Conservation (phyloP, 2,113 vertebrate species). For the Rhinopomastus cyanomelas region DNA sequence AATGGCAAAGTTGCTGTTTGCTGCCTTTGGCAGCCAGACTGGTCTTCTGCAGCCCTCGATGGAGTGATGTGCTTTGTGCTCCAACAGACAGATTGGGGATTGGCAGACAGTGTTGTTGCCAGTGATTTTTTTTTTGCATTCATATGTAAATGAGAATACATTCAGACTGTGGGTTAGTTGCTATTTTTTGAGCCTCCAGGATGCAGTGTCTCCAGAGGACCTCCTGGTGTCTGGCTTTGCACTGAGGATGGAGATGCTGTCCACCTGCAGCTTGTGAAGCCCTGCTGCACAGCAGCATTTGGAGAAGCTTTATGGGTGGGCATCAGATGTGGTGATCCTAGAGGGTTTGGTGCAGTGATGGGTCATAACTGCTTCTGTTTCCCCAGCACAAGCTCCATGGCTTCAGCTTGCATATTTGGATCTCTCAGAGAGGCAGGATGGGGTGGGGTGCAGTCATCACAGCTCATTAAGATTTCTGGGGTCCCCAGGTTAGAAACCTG, state of each 20-base stretch:
- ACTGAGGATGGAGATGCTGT: not conserved
- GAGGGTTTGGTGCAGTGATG: not conserved
- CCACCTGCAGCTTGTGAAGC: not conserved
- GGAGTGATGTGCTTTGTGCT: not conserved
- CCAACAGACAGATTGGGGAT: not conserved
- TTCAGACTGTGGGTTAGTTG: not conserved
- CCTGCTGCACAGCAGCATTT: not conserved
- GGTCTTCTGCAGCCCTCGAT: not conserved
- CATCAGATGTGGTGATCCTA: not conserved
- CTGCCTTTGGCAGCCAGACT: not conserved
- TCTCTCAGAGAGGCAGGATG: accelerated
- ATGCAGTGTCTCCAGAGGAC: not conserved
- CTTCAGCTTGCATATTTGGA: not conserved
- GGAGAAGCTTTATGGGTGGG: not conserved
- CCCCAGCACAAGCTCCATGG: accelerated
- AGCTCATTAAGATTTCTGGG: too few relatives aligned
- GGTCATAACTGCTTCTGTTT: not conserved
- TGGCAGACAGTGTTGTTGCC: not conserved
- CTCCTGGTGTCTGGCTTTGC: not conserved
- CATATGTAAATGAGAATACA: not conserved
- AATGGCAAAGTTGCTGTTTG: not conserved
- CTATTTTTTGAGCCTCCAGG: not conserved
- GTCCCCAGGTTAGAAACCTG: not conserved
- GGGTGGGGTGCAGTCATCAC: not conserved
- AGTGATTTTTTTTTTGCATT: not conserved